Percentiles rank a stretch among this genome's conserved stretches.
phyloP scores from a whole-genome alignment of 2,888 invertebrate genomes.

The Yponomeuta plumbellus region DNA sequence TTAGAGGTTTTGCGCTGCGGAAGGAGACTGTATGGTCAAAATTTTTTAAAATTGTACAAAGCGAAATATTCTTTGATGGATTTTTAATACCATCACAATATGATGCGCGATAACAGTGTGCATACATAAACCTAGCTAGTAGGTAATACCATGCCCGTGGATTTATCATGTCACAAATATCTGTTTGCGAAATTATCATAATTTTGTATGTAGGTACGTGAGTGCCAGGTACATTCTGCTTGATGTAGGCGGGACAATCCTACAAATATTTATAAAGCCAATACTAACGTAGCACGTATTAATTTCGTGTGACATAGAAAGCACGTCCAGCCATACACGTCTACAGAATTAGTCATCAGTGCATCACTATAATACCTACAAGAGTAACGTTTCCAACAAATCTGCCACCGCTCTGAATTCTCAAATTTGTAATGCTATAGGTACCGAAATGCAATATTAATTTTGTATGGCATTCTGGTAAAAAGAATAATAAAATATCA shows the following conservation, averaged over 20 bases:
- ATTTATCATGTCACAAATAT: neutral
- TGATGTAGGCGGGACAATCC: neutral
- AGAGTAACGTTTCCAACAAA: no score
- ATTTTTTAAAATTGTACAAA: no score
- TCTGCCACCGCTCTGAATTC: no score
- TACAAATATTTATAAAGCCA: neutral
- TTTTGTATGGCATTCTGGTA: neutral
- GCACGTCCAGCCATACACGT: neutral
- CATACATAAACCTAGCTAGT: no score
- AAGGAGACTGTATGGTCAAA: no score
- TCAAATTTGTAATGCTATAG: no score
- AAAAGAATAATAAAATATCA: neutral
- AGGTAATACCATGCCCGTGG: neutral
- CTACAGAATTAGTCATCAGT: neutral
- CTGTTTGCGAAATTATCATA: neutral
- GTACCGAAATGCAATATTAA: neutral
- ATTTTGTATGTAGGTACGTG: neutral
- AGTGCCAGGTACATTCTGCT: no score
- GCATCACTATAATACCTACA: neutral
- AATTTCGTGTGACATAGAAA: neutral
- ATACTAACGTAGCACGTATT: neutral
- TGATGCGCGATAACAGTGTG: no score
- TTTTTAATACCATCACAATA: no score
- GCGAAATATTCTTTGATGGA: no score
- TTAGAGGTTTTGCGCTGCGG: neutral